A percentile compares a stretch with the other conserved stretches of the same genome.
Conservation (phyloP, 2,797 vertebrate species). For the Taenioides sp. region DNA sequence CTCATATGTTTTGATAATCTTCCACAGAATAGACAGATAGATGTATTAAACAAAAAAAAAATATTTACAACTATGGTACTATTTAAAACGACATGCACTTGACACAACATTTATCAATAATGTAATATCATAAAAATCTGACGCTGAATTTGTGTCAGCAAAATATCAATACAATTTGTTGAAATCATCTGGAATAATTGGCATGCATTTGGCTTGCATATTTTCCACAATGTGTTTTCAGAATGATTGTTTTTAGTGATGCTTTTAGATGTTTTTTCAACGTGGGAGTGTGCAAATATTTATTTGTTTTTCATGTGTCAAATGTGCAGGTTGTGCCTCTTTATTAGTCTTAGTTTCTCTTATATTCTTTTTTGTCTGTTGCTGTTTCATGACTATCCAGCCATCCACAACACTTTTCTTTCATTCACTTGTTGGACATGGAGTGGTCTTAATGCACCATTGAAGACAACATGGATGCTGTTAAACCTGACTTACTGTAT, state of each 20-base stretch:
- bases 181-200: constrained; percentile 37
- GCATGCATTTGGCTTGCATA: constrained; percentile 61
- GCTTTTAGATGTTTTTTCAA: constrained; percentile 82
- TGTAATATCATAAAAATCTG: constrained; percentile 52
- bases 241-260: constrained; percentile 81
- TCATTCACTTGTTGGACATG: constrained; percentile 85
- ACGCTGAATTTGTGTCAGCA: constrained; percentile 50
- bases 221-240: constrained; percentile 63
- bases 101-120: constrained; percentile 35
- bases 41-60: constrained; percentile 26
- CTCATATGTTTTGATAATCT: constrained; percentile 67
- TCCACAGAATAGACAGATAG: constrained; percentile 41
- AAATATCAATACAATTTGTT: constrained; percentile 47
- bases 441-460: constrained; percentile 83
- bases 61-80: constrained; percentile 53
- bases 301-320: constrained; percentile 84
- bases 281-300: constrained; percentile 94
- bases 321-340: constrained; percentile 79
- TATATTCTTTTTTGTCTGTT: constrained; percentile 46
- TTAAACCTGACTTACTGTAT: constrained; percentile 93
- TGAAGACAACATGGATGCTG: constrained; percentile 87
- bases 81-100: constrained; percentile 69
- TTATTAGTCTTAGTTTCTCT: constrained; percentile 78
- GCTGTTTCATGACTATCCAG: constrained; percentile 72
- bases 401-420: constrained; percentile 76